These are phyloP conservation scores for Chunga burmeisteri DNA, from an alignment of 2,113 vertebrate species.

Conservation along the genomic window DNA sequence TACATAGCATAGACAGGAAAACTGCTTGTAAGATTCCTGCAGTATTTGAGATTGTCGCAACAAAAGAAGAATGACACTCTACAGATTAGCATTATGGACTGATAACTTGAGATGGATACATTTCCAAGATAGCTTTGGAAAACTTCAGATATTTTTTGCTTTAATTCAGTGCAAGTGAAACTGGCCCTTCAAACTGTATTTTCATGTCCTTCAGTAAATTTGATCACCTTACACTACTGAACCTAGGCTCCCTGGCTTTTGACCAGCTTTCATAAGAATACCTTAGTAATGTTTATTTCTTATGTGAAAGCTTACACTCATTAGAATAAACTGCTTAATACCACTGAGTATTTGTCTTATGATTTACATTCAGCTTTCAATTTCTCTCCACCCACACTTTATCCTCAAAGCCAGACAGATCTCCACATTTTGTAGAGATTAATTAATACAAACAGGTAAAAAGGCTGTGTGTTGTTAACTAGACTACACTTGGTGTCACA, in stretches of 20 bases:
- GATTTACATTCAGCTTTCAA: background rate
- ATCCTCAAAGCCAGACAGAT: background rate
- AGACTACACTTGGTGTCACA: background rate
- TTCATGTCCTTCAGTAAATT: background rate
- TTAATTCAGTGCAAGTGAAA: background rate
- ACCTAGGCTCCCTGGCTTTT: background rate
- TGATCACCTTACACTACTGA: background rate
- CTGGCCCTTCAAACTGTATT: background rate
- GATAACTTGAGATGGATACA: background rate
- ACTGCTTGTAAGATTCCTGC: background rate
- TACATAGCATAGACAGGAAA: background rate
- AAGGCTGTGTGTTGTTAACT: background rate
- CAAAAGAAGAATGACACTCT: background rate
- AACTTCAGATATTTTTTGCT: background rate
- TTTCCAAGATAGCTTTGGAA: background rate
- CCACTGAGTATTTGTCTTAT: background rate
- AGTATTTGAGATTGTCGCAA: background rate
- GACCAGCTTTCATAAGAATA: background rate
- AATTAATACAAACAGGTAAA: background rate
- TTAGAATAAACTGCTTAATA: background rate
- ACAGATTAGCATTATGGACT: background rate
- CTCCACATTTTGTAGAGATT: no score
- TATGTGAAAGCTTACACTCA: background rate
- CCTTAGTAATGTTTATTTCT: background rate
- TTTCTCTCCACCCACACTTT: background rate